A percentile compares a stretch with the other conserved stretches of the same genome.
These are phyloP conservation scores for Willisornis vidua DNA, from an alignment of 2,113 vertebrate genomes.

Conservation along the genomic window DNA sequence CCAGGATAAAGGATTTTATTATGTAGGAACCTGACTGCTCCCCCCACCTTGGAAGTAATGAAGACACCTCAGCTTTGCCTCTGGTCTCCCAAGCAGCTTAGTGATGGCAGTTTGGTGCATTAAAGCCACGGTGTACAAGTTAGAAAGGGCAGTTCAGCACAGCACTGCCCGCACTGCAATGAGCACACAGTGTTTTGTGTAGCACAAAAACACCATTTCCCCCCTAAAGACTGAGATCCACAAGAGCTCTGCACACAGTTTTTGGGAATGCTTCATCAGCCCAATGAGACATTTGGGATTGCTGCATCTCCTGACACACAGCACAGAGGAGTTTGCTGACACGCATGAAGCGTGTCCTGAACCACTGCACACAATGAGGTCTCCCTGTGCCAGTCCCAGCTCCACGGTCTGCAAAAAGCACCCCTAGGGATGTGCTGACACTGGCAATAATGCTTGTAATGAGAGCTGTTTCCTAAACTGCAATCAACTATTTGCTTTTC, in stretches of 20 bases:
- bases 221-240: background rate
- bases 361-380: background rate
- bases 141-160: background rate
- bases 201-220: background rate
- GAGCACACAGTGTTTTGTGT: accelerated
- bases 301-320: background rate
- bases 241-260: background rate
- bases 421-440: background rate
- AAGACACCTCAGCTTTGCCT: background rate
- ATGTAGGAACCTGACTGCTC: background rate
- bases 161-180: background rate
- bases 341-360: background rate
- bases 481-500: background rate
- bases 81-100: background rate
- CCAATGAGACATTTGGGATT: background rate
- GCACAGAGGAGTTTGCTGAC: background rate
- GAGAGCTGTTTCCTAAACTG: background rate
- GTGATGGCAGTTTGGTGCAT: background rate
- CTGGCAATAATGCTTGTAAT: background rate
- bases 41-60: accelerated
- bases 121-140: accelerated
- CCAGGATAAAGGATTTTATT: background rate
- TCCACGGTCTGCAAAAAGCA: background rate
- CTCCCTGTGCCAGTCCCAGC: background rate
- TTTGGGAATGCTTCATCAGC: background rate